phyloP scores from a whole-genome alignment of 2,797 vertebrate genomes.

The Eleutherodactylus coqui region DNA sequence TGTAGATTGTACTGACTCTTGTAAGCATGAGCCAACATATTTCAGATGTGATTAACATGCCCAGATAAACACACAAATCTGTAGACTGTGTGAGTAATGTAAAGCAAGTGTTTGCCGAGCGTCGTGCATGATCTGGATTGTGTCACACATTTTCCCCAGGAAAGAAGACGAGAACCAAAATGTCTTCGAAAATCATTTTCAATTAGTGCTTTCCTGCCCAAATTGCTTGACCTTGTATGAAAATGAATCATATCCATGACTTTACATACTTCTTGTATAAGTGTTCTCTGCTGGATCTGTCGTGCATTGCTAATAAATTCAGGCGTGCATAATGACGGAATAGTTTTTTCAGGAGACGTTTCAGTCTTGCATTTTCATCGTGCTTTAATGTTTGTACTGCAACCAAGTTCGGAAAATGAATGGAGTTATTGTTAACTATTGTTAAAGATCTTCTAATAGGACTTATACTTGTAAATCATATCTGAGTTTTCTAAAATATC shows the following conservation, averaged over 20 bases:
- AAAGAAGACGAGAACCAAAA: background rate
- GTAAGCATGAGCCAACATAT: slow-evolving; percentile 20
- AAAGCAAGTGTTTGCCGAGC: slow-evolving; percentile 18
- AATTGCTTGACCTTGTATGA: slow-evolving; percentile 7
- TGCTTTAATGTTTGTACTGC: too few relatives aligned
- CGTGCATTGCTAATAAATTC: background rate
- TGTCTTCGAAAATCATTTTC: background rate
- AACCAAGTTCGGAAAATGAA: too few relatives aligned
- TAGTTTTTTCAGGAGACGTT: background rate
- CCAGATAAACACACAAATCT: slow-evolving; percentile 44
- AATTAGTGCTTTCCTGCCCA: background rate
- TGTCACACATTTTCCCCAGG: slow-evolving; percentile 33
- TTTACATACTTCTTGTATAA: background rate
- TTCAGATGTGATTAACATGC: slow-evolving; percentile 38
- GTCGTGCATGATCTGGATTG: slow-evolving; percentile 23
- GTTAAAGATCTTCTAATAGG: too few relatives aligned
- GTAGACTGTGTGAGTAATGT: slow-evolving; percentile 38
- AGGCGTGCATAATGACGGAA: background rate
- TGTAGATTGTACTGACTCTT: background rate
- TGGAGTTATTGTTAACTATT: too few relatives aligned
- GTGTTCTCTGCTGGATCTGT: background rate
- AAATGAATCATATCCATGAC: background rate
- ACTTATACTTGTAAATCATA: too few relatives aligned
- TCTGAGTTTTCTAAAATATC: too few relatives aligned
- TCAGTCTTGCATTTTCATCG: too few relatives aligned